These are phyloP conservation scores for Cydia pomonella DNA, from an alignment of 1,140 invertebrate genomes.

Conservation along the genomic window DNA sequence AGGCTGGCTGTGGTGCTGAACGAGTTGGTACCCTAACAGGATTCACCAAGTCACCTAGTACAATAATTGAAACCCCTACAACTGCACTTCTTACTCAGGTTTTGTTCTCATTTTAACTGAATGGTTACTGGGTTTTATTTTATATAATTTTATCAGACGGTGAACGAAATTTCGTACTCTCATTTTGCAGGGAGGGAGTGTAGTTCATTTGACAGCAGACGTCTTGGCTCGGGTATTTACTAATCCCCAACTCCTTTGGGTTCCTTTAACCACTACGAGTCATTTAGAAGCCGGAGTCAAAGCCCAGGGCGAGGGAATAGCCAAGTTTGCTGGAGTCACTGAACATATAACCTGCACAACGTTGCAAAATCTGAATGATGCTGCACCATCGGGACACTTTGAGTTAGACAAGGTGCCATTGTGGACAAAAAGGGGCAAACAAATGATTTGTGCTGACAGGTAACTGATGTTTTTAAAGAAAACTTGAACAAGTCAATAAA, in stretches of 20 bases:
- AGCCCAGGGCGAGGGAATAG: constrained; percentile 64
- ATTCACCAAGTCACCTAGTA: constrained; percentile 53
- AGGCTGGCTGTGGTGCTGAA: constrained; percentile 52
- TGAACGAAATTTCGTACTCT: not conserved
- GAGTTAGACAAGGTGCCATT: constrained; percentile 84
- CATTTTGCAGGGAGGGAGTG: constrained; percentile 67
- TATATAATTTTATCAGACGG: not conserved
- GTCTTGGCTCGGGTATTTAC: constrained; percentile 63
- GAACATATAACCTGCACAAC: constrained; percentile 60
- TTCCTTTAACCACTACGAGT: constrained; percentile 64
- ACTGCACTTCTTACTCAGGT: constrained; percentile 67
- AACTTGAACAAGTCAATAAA: not conserved
- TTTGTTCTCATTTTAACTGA: constrained; percentile 1
- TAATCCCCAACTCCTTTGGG: constrained; percentile 61
- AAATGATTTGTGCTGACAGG: constrained; percentile 81
- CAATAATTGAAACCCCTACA: constrained; percentile 66
- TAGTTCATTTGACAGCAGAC: constrained; percentile 70
- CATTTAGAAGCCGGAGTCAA: constrained; percentile 63
- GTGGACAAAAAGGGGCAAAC: constrained; percentile 88
- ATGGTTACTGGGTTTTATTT: not conserved
- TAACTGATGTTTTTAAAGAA: constrained; percentile 40
- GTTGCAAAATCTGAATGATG: constrained; percentile 61
- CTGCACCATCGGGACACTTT: constrained; percentile 83
- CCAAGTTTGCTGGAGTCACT: constrained; percentile 63
- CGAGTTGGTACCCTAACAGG: constrained; percentile 58